A percentile compares a stretch with the other conserved stretches of the same genome.
These are phyloP conservation scores for Oscheius sp. DNA, from an alignment of 1,140 invertebrate genomes.

Conservation along the genomic window DNA sequence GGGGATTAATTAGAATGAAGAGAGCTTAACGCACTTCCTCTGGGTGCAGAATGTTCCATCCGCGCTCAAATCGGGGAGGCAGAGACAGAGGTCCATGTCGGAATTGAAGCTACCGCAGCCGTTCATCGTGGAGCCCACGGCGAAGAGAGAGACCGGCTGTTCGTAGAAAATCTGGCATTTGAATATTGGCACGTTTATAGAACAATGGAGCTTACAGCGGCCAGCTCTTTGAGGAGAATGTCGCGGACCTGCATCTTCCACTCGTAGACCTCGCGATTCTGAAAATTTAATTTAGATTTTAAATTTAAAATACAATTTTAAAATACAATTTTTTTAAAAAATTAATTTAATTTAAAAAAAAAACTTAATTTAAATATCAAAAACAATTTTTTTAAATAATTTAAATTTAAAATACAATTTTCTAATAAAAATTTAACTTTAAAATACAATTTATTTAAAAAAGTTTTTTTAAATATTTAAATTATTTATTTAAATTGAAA, in stretches of 20 bases:
- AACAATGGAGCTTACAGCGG: neutral
- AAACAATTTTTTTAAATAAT: too few relatives aligned
- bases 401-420: neutral
- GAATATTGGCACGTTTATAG: neutral
- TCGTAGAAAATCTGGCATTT: neutral
- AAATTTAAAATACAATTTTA: neutral
- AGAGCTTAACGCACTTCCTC: neutral
- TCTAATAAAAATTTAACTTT: neutral
- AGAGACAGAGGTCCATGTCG: slow-evolving; percentile 89
- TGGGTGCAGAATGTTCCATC: neutral
- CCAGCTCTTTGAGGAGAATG: neutral
- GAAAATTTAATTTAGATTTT: neutral
- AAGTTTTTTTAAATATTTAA: too few relatives aligned
- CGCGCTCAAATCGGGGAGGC: slow-evolving; percentile 64
- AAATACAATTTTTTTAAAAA: too few relatives aligned
- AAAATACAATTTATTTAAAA: too few relatives aligned
- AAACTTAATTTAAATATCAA: too few relatives aligned
- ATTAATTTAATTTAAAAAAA: too few relatives aligned
- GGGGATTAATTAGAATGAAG: too few relatives aligned
- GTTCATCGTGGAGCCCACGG: slow-evolving; percentile 81
- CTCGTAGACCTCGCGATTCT: neutral
- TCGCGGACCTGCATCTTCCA: neutral
- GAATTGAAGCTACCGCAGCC: slow-evolving; percentile 86
- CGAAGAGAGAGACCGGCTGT: neutral
- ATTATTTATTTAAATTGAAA: too few relatives aligned